Percentiles rank a stretch among this genome's conserved stretches.
Evolutionary conservation across 2,113 vertebrate species (phyloP).

Genomic region (Gnathonemus echidnorhynchus): DNA sequence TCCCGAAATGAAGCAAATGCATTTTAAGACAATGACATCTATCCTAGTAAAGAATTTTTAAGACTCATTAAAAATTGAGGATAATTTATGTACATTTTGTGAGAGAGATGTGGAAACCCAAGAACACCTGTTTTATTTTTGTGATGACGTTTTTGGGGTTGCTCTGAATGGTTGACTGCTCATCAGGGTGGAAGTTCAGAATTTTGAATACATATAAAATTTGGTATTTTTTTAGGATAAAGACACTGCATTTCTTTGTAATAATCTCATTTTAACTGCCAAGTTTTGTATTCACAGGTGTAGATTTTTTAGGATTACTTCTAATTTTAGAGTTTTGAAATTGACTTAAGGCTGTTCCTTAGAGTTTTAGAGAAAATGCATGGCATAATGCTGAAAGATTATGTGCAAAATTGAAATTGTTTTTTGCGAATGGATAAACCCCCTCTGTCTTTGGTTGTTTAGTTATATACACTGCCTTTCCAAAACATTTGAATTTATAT

Average conservation of each 20-base stretch:
- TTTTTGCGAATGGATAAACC: too few species aligned
- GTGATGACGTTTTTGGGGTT: not conserved
- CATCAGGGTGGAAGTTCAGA: not conserved
- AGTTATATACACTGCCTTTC: too few species aligned
- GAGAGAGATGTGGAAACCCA: not conserved
- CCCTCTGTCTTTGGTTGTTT: too few species aligned
- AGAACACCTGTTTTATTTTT: not conserved
- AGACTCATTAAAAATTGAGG: not conserved
- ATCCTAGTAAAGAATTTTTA: not conserved
- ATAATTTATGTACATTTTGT: not conserved
- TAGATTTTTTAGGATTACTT: too few species aligned
- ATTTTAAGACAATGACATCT: not conserved
- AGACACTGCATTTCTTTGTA: not conserved
- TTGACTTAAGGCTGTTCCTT: too few species aligned
- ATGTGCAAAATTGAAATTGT: too few species aligned
- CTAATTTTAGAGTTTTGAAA: too few species aligned
- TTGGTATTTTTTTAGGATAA: not conserved
- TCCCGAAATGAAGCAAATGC: not conserved
- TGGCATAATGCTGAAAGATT: too few species aligned
- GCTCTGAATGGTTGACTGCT: not conserved
- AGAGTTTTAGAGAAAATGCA: too few species aligned
- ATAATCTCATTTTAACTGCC: not conserved
- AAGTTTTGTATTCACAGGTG: too few species aligned
- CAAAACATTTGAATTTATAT: too few species aligned
- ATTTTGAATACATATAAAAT: not conserved